Evolutionary conservation across 2,797 vertebrate species (phyloP).

Genomic region (Semaprochilodus insignis): DNA sequence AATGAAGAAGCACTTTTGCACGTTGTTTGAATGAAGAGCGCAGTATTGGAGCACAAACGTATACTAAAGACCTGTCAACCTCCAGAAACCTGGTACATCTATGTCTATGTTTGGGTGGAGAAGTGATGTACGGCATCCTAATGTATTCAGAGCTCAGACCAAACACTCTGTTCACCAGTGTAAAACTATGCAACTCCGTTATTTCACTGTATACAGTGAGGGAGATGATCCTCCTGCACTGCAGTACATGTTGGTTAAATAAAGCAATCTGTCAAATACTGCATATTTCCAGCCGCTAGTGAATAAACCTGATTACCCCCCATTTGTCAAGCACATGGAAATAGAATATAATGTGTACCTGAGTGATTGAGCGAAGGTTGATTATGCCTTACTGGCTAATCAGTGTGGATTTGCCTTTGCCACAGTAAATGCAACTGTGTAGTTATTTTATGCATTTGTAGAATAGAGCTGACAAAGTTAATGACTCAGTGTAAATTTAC

Average conservation of each 20-base stretch:
- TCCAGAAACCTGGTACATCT: constrained; percentile 45
- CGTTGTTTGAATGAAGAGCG: constrained; percentile 6
- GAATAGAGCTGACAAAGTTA: neutral
- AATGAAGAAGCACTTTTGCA: constrained; percentile 43
- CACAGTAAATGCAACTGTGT: neutral
- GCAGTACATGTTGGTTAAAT: constrained; percentile 59
- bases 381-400: neutral
- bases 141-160: constrained; percentile 61
- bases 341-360: neutral
- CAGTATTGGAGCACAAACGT: neutral
- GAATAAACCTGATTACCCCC: neutral
- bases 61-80: neutral
- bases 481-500: neutral
- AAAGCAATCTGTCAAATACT: constrained; percentile 48
- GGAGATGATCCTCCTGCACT: neutral
- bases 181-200: constrained; percentile 78
- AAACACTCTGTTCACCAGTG: constrained; percentile 60
- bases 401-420: neutral
- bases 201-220: constrained; percentile 30
- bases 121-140: constrained; percentile 55
- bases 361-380: neutral
- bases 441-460: neutral
- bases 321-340: neutral
- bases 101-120: constrained; percentile 46
- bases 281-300: neutral